Percentiles rank a stretch among this genome's conserved stretches.
These are phyloP conservation scores for Laterallus jamaicensis DNA, from an alignment of 2,113 vertebrate genomes.

Conservation along the genomic window DNA sequence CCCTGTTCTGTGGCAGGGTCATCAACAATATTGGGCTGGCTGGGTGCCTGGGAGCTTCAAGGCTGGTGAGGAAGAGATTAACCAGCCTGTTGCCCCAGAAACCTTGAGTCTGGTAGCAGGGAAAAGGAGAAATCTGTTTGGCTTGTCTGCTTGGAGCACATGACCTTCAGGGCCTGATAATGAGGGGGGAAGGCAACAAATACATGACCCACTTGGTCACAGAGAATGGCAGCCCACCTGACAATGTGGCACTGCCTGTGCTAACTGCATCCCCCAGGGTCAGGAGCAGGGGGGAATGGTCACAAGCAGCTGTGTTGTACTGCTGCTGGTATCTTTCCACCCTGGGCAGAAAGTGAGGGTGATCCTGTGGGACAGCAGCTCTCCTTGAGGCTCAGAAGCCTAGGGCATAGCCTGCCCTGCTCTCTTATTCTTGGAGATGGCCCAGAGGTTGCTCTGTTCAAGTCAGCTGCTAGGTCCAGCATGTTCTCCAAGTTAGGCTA, in stretches of 20 bases:
- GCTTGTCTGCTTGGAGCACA: background rate
- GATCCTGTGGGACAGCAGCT: background rate
- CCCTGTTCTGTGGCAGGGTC: too few relatives aligned
- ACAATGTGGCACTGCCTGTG: background rate
- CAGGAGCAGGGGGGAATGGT: fast-evolving
- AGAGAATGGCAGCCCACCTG: background rate
- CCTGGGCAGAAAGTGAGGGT: background rate
- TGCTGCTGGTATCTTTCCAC: background rate
- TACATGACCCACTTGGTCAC: fast-evolving
- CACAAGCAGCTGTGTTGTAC: background rate
- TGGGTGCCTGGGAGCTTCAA: too few relatives aligned
- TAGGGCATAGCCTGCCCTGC: background rate
- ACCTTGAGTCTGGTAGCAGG: background rate
- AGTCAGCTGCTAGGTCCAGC: background rate
- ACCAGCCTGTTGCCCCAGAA: too few relatives aligned
- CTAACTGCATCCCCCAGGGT: background rate
- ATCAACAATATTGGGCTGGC: too few relatives aligned
- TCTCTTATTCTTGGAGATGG: background rate
- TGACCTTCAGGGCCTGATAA: background rate
- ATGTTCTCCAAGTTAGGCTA: background rate
- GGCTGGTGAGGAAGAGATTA: too few relatives aligned
- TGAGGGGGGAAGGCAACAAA: background rate
- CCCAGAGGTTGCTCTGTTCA: background rate
- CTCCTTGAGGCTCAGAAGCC: background rate
- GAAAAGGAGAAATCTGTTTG: background rate